These are phyloP conservation scores for Enteromius viviparus DNA, from an alignment of 2,797 vertebrate species.

Conservation along the genomic window DNA sequence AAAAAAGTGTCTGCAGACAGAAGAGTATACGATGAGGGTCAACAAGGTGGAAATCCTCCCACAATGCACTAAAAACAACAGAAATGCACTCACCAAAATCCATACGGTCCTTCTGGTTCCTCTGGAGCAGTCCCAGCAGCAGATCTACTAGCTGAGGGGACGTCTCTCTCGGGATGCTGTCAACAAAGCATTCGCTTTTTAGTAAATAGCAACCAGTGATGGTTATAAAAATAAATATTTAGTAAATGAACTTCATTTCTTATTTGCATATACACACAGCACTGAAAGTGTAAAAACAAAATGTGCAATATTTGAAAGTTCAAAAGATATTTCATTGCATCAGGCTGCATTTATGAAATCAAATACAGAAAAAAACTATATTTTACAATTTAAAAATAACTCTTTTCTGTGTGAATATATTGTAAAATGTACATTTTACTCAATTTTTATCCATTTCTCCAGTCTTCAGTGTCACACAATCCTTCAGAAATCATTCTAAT, in stretches of 20 bases:
- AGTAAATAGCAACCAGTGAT: neutral
- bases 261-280: neutral
- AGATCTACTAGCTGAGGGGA: constrained; percentile 87
- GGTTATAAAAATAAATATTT: neutral
- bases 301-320: too few relatives aligned
- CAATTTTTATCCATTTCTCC: neutral
- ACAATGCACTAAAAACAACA: neutral
- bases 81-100: constrained; percentile 88
- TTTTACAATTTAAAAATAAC: neutral
- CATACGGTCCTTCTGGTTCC: constrained; percentile 97
- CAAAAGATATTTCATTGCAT: too few relatives aligned
- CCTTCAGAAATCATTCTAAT: neutral
- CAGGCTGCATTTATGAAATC: neutral
- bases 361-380: neutral
- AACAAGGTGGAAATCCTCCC: neutral
- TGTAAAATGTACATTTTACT: neutral
- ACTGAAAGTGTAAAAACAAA: neutral
- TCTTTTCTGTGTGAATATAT: neutral
- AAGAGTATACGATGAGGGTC: constrained; percentile 1
- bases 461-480: neutral
- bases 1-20: constrained; percentile 87
- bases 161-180: constrained; percentile 93
- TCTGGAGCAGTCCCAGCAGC: constrained; percentile 90
- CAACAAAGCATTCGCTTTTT: constrained; percentile 48
- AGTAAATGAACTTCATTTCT: neutral